These are phyloP conservation scores for Brachypodius melanocephalos DNA, from an alignment of 2,113 vertebrate species.

Conservation along the genomic window DNA sequence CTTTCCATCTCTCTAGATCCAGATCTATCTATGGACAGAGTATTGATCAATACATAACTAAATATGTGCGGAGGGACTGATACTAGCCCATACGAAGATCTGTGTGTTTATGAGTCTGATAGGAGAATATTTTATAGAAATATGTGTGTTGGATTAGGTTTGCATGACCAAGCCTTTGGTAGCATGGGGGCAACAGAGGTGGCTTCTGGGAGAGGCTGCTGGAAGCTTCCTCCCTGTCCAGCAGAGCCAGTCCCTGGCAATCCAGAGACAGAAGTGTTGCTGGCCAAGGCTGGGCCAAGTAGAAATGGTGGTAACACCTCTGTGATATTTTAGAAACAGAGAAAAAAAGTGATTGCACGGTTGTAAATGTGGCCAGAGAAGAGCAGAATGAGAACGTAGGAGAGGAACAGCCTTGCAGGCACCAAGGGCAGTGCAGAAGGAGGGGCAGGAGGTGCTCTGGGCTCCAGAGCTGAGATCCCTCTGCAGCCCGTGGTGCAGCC, in stretches of 20 bases:
- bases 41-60: not conserved
- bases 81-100: not conserved
- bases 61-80: not conserved
- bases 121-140: not conserved
- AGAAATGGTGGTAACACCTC: not conserved
- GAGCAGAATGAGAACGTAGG: not conserved
- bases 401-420: not conserved
- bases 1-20: not conserved
- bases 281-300: not conserved
- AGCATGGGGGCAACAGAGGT: not conserved
- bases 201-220: not conserved
- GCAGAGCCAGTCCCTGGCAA: not conserved
- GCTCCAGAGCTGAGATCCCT: rapidly evolving
- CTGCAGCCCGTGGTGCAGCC: not conserved
- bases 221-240: not conserved
- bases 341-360: not conserved
- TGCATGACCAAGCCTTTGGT: not conserved
- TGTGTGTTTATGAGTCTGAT: not conserved
- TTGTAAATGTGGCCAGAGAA: not conserved
- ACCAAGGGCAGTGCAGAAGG: not conserved
- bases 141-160: not conserved
- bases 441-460: not conserved
- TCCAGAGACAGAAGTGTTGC: rapidly evolving
- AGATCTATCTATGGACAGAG: not conserved
- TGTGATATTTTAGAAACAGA: not conserved